Evolutionary conservation across 2,113 vertebrate genomes (phyloP).

Genomic region (Coreoperca whiteheadi): DNA sequence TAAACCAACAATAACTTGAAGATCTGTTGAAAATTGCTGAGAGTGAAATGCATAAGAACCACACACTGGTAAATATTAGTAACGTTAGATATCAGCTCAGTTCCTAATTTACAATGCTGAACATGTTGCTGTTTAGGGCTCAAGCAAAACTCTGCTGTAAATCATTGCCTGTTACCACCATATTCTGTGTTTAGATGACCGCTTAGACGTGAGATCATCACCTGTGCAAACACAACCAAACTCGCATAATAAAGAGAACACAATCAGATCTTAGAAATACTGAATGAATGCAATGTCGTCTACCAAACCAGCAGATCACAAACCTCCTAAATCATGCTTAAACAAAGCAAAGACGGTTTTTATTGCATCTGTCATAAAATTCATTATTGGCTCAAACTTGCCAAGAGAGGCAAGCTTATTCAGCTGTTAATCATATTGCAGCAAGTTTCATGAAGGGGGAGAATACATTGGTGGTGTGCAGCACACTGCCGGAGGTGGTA

Average conservation of each 20-base stretch:
- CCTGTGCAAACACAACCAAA: background rate
- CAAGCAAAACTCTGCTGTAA: background rate
- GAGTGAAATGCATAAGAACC: background rate
- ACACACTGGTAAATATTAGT: background rate
- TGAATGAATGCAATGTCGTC: background rate
- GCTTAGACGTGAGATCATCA: background rate
- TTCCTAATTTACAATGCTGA: background rate
- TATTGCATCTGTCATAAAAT: constrained; percentile 40
- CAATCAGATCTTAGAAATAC: background rate
- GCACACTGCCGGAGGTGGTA: constrained; percentile 17
- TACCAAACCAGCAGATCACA: background rate
- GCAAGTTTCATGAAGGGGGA: constrained; percentile 5
- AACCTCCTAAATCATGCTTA: constrained; percentile 21
- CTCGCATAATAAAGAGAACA: background rate
- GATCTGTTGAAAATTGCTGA: background rate
- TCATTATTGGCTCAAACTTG: constrained; percentile 36
- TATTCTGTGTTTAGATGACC: background rate
- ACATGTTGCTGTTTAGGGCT: background rate
- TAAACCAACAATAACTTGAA: background rate
- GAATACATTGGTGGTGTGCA: background rate
- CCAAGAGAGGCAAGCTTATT: constrained; percentile 34
- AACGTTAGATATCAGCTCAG: background rate
- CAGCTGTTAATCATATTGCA: constrained; percentile 30
- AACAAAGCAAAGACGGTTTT: constrained; percentile 31
- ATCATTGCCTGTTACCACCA: background rate